These are phyloP conservation scores for Seriola aureovittata DNA, from an alignment of 2,113 vertebrate genomes.

Conservation along the genomic window DNA sequence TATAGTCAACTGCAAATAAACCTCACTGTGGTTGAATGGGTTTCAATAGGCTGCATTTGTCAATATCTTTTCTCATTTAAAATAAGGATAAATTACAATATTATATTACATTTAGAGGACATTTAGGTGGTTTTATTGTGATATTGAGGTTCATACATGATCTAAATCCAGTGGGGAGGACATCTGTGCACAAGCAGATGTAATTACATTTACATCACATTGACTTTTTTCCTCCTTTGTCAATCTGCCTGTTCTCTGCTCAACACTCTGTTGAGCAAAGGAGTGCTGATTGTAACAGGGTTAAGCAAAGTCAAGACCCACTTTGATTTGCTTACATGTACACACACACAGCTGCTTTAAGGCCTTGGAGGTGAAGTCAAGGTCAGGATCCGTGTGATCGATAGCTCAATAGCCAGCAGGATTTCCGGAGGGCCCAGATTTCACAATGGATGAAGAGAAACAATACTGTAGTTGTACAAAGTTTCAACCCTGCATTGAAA, in stretches of 20 bases:
- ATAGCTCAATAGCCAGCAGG: constrained; percentile 47
- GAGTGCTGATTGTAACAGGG: neutral
- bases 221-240: constrained; percentile 14
- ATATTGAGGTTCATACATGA: neutral
- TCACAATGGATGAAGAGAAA: constrained; percentile 35
- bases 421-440: constrained; percentile 20
- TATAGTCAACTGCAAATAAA: constrained; percentile 10
- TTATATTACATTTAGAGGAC: neutral
- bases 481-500: constrained; percentile 26
- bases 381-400: constrained; percentile 45
- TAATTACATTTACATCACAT: neutral
- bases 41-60: neutral
- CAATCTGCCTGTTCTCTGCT: constrained; percentile 7
- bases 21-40: neutral
- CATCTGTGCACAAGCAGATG: neutral
- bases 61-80: neutral
- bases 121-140: neutral
- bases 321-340: constrained; percentile 44
- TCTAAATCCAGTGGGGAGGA: neutral
- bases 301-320: constrained; percentile 12
- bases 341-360: constrained; percentile 10
- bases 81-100: neutral
- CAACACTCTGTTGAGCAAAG: neutral
- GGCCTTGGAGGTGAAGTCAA: constrained; percentile 25
- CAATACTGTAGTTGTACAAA: constrained; percentile 19